These are phyloP conservation scores for Cephus cinctus DNA, from an alignment of 1,140 invertebrate species.

Conservation along the genomic window DNA sequence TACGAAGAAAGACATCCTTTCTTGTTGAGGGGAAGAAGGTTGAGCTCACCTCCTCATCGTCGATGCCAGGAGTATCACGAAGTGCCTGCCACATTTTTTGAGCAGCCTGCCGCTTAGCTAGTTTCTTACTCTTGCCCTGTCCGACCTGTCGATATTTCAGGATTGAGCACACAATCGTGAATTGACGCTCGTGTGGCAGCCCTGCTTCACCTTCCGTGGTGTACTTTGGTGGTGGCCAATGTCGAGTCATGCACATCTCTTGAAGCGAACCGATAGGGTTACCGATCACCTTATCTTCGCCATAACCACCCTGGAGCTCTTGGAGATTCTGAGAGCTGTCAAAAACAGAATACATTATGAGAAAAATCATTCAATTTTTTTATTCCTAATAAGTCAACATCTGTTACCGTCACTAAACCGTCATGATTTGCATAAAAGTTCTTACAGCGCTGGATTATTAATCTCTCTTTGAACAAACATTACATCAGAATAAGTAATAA, in stretches of 20 bases:
- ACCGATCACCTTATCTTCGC: slow-evolving; percentile 71
- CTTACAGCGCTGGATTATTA: too few relatives aligned
- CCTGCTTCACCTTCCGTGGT: slow-evolving; percentile 88
- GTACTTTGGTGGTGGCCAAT: slow-evolving; percentile 92
- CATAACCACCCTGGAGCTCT: slow-evolving; percentile 42
- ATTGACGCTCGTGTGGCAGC: slow-evolving; percentile 88
- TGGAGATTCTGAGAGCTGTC: slow-evolving; percentile 42
- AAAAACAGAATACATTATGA: too few relatives aligned
- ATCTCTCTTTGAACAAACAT: slow-evolving; percentile 17
- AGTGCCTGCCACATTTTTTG: slow-evolving; percentile 87
- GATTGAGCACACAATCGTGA: slow-evolving; percentile 88
- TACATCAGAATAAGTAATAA: slow-evolving; percentile 3
- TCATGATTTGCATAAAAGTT: too few relatives aligned
- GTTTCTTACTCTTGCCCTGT: slow-evolving; percentile 92
- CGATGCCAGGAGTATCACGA: slow-evolving; percentile 62
- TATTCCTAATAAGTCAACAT: too few relatives aligned
- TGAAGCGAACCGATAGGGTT: slow-evolving; percentile 95
- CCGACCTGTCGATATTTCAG: slow-evolving; percentile 80
- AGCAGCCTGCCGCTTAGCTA: slow-evolving; percentile 91
- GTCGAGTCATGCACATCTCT: slow-evolving; percentile 93
- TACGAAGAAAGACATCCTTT: too few relatives aligned
- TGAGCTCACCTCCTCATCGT: slow-evolving; percentile 61
- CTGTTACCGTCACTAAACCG: too few relatives aligned
- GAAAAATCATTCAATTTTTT: neutral
- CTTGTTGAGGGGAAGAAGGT: too few relatives aligned